These are phyloP conservation scores for Octomys mimax DNA, from an alignment of 2,797 vertebrate genomes.

Conservation along the genomic window DNA sequence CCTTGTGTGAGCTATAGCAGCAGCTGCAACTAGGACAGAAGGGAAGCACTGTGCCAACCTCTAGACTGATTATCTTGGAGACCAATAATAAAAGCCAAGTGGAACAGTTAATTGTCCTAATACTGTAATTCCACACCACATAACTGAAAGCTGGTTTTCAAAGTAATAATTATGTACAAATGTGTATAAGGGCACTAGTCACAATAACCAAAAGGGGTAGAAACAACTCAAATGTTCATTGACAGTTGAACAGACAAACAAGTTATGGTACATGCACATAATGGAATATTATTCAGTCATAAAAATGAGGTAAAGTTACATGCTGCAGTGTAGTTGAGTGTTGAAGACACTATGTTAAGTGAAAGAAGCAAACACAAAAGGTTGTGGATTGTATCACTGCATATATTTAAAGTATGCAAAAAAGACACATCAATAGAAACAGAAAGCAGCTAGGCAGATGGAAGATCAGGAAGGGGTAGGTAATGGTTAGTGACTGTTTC, in stretches of 20 bases:
- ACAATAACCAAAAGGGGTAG: not conserved
- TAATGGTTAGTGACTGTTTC: not conserved
- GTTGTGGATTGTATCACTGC: not conserved
- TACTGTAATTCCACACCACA: not conserved
- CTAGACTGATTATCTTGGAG: not conserved
- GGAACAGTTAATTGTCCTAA: not conserved
- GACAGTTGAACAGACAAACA: not conserved
- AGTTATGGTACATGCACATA: not conserved
- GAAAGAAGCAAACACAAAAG: conserved; percentile 43
- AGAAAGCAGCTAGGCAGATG: not conserved
- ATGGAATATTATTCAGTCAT: not conserved
- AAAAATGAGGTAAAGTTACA: conserved; percentile 24
- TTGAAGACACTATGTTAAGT: not conserved
- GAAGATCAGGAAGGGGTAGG: not conserved
- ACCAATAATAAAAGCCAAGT: not conserved
- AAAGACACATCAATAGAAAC: not conserved
- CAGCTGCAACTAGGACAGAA: not conserved
- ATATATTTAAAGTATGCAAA: not conserved
- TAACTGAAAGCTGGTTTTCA: not conserved
- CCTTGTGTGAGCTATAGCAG: not conserved
- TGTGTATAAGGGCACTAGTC: not conserved
- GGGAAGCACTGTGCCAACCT: not conserved
- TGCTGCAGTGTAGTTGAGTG: not conserved
- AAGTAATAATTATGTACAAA: not conserved
- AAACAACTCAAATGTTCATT: not conserved